A percentile compares a stretch with the other conserved stretches of the same genome.
Conservation (phyloP, 2,888 invertebrate species). For the Ceriagrion tenellum region DNA sequence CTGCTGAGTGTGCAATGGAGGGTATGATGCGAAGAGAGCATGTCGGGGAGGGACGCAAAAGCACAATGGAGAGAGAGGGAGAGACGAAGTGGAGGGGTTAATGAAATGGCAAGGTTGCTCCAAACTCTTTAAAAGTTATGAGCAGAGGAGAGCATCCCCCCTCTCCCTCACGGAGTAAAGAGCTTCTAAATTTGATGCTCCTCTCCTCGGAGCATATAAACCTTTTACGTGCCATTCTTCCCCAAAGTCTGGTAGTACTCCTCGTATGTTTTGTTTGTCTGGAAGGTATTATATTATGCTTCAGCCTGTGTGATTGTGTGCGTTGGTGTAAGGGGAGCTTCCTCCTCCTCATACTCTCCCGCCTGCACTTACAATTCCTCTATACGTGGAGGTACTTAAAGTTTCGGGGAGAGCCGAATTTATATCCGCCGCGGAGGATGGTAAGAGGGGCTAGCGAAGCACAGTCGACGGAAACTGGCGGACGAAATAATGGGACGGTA, state of each 20-base stretch:
- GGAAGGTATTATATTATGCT: constrained; percentile 17
- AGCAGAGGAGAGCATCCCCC: not conserved
- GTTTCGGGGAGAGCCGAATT: not conserved
- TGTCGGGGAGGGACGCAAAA: not conserved
- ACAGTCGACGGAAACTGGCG: not conserved
- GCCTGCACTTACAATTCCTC: not conserved
- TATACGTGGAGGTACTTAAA: not conserved
- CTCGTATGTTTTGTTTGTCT: not conserved
- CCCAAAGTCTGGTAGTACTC: not conserved
- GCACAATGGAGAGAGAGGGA: not conserved
- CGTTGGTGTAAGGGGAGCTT: not conserved
- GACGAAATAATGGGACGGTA: not conserved
- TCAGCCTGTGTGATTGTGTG: not conserved
- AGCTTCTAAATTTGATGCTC: constrained; percentile 29
- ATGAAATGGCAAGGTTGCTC: constrained; percentile 36
- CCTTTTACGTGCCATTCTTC: constrained; percentile 31
- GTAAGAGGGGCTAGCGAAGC: not conserved
- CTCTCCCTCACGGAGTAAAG: not conserved
- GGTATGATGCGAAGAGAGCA: not conserved
- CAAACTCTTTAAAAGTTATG: constrained; percentile 32
- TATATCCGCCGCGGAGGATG: not conserved
- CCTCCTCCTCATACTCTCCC: not conserved
- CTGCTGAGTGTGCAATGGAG: not conserved
- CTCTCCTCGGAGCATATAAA: constrained; percentile 1
- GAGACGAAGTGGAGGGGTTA: not conserved